phyloP scores from a whole-genome alignment of 2,888 invertebrate genomes.

The Amphipyra berbera region DNA sequence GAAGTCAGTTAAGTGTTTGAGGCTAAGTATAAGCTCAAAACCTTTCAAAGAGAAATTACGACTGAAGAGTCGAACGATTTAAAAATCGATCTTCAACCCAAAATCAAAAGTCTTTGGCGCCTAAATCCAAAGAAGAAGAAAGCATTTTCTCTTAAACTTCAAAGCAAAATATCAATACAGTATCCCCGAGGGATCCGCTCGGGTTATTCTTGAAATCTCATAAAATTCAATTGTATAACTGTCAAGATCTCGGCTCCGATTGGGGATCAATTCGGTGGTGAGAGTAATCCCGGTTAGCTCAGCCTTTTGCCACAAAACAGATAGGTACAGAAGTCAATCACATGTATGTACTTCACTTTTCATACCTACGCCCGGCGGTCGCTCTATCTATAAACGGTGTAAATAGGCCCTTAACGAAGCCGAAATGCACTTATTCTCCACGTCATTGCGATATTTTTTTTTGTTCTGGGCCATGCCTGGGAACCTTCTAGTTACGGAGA shows the following conservation, averaged over 20 bases:
- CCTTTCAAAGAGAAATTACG: constrained; percentile 16
- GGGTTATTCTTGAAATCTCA: constrained; percentile 40
- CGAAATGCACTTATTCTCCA: too few relatives aligned
- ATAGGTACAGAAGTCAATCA: too few relatives aligned
- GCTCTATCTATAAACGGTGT: too few relatives aligned
- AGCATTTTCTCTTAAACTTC: constrained; percentile 22
- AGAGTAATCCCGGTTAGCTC: constrained; percentile 40
- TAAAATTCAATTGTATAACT: constrained; percentile 54
- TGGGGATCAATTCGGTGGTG: constrained; percentile 36
- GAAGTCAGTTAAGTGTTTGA: constrained; percentile 6
- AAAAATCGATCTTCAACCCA: constrained; percentile 9
- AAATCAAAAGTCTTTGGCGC: neutral
- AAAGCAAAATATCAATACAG: constrained; percentile 40
- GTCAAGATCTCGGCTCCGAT: constrained; percentile 46
- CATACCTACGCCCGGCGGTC: too few relatives aligned
- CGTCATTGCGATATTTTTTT: too few relatives aligned
- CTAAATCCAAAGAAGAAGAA: constrained; percentile 18
- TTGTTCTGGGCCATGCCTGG: too few relatives aligned
- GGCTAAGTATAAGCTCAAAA: constrained; percentile 4
- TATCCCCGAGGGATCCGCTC: constrained; percentile 23
- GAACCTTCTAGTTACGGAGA: too few relatives aligned
- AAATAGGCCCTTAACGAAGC: too few relatives aligned
- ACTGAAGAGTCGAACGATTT: constrained; percentile 15
- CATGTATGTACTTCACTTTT: too few relatives aligned
- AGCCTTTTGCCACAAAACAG: constrained; percentile 18